phyloP scores from a whole-genome alignment of 2,113 vertebrate species.

The Perognathus longimembris region DNA sequence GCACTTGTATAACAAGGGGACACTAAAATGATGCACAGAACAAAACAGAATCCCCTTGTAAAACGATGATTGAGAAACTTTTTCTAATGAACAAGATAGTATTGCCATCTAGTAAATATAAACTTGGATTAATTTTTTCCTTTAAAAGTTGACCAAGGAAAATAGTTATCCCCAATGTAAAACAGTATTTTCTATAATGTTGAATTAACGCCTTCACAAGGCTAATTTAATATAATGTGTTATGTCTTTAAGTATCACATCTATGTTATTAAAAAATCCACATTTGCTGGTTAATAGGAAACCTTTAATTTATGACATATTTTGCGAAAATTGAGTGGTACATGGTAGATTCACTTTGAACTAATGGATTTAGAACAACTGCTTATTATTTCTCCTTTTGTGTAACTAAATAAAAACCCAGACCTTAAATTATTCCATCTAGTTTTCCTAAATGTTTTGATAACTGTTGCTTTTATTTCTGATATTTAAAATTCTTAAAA shows the following conservation, averaged over 20 bases:
- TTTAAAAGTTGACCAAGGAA: neutral
- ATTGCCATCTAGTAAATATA: neutral
- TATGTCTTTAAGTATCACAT: neutral
- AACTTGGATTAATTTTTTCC: neutral
- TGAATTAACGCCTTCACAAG: neutral
- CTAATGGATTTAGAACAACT: neutral
- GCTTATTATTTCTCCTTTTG: neutral
- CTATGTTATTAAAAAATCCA: neutral
- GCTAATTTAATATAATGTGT: neutral
- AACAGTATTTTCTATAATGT: neutral
- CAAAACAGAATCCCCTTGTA: neutral
- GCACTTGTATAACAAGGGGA: neutral
- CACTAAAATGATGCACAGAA: neutral
- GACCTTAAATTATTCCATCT: neutral
- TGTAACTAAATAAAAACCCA: neutral
- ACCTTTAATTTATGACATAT: neutral
- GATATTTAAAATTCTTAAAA: neutral
- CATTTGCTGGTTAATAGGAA: slow-evolving; percentile 3
- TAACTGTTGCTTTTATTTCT: neutral
- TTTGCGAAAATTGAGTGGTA: neutral
- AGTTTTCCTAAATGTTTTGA: neutral
- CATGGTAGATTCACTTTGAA: neutral
- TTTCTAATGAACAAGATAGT: neutral
- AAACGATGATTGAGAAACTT: neutral
- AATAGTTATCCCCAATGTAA: neutral